These are phyloP conservation scores for Julus scandinavius DNA, from an alignment of 2,888 invertebrate genomes.

Conservation along the genomic window DNA sequence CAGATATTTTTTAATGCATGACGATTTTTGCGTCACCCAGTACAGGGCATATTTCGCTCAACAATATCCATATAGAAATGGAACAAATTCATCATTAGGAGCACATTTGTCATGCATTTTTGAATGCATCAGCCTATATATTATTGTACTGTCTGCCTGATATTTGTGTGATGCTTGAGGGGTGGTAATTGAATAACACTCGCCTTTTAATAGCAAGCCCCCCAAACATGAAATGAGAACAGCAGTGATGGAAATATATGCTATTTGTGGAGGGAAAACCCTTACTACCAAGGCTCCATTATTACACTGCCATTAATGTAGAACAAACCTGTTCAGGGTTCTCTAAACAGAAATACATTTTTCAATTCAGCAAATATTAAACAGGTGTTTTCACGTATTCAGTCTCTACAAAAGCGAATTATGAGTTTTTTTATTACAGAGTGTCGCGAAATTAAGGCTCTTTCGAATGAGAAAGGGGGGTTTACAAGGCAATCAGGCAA, in stretches of 20 bases:
- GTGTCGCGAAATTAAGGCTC: background rate
- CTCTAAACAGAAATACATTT: constrained; percentile 8
- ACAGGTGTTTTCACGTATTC: constrained; percentile 37
- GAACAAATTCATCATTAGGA: constrained; percentile 12
- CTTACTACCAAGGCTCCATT: background rate
- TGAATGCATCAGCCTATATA: constrained; percentile 13
- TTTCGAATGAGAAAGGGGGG: background rate
- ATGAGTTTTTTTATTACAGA: constrained; percentile 3
- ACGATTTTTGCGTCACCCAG: background rate
- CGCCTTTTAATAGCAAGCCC: background rate
- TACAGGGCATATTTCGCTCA: background rate
- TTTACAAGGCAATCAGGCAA: background rate
- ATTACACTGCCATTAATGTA: background rate
- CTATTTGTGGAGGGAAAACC: constrained; percentile 24
- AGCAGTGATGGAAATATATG: background rate
- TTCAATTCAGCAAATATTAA: constrained; percentile 24
- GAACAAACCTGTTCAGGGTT: constrained; percentile 42
- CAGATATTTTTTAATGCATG: background rate
- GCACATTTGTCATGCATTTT: constrained; percentile 24
- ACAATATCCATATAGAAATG: background rate
- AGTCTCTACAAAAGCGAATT: background rate
- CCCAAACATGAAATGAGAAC: constrained; percentile 35
- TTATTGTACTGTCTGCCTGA: constrained; percentile 22
- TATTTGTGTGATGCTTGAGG: background rate
- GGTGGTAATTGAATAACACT: constrained; percentile 39